These are phyloP conservation scores for Sylvietta virens DNA, from an alignment of 2,113 vertebrate species.

Conservation along the genomic window DNA sequence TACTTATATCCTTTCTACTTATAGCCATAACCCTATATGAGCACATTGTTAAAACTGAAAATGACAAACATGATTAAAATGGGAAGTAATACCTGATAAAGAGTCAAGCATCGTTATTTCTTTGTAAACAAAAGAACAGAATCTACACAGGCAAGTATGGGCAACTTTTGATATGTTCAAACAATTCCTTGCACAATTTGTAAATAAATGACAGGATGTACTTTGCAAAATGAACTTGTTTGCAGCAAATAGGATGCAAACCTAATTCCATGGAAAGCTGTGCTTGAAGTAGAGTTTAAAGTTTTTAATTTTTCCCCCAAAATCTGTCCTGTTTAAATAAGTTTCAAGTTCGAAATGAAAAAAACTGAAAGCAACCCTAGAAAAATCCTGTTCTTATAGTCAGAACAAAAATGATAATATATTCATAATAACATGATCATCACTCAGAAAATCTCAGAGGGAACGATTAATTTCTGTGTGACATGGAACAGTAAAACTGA, in stretches of 20 bases:
- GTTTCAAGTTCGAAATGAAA: background rate
- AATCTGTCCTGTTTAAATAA: background rate
- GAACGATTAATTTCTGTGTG: background rate
- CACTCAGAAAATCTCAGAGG: background rate
- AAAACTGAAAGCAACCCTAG: background rate
- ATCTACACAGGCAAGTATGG: background rate
- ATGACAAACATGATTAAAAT: background rate
- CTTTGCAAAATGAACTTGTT: background rate
- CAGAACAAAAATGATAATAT: background rate
- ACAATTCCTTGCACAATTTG: background rate
- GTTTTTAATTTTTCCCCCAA: background rate
- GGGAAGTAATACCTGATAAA: background rate
- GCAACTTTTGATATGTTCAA: background rate
- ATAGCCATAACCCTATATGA: background rate
- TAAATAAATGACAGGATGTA: background rate
- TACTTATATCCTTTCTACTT: background rate
- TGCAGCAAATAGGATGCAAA: background rate
- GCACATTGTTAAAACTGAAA: background rate
- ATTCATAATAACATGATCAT: background rate
- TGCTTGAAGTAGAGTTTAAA: background rate
- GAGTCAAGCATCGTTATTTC: background rate
- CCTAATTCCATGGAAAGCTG: background rate
- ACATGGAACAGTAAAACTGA: background rate
- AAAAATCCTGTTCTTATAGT: background rate
- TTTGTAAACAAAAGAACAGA: background rate